Evolutionary conservation across 2,797 vertebrate species (phyloP), one percentile per base, ranked within the genome.

Genomic region (Orientallactaga sibirica): DNA sequence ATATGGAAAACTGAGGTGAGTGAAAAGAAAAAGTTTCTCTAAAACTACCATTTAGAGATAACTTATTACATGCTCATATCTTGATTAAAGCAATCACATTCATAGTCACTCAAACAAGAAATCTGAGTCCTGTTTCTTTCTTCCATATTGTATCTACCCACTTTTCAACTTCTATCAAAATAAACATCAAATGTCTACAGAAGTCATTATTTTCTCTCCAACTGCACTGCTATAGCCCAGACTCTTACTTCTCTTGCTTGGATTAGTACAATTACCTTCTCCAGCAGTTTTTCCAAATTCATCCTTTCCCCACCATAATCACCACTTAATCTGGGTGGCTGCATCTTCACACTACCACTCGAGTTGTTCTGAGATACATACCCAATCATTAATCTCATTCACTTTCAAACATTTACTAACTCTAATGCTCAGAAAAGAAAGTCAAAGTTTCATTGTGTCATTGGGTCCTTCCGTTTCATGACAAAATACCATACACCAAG

Each of bases 31-130:
- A 85, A 76, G 19, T 18, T 91, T 52, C 7, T 48, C n/a, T 85
- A 62, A 94, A 25, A 67, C 27, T 88, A 55, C 10, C 15, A 84
- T 64, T 71, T 91, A 91, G 33, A 92, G 85, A 86, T 55, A 92
- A 77, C 15, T 62, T 27, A 74, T 82, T 88, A 92, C 4, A 93
- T 92, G 86, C 64, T 29, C 18, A 19, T 86, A 82, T 41, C 70
- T 92, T 82, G 33, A 88, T 78, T 90, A 74, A 92, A 81, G 71
- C 33, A 67, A 68, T 82, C 29, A 78, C 11, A 90, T 88, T 85
- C 24, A 33, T 80, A 33, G 41, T 86, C 82, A 86, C 79, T 37
- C 18, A 93, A 74, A 14, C 66, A 85, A 88, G 41, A 94, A 94
- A 73, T 68, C 64, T 52, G n/a, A 90, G 58, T 91, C 14, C 9